Base-by-base conservation (phyloP, 2,888 invertebrate genomes). In the Drosophila hamatofila region DNA sequence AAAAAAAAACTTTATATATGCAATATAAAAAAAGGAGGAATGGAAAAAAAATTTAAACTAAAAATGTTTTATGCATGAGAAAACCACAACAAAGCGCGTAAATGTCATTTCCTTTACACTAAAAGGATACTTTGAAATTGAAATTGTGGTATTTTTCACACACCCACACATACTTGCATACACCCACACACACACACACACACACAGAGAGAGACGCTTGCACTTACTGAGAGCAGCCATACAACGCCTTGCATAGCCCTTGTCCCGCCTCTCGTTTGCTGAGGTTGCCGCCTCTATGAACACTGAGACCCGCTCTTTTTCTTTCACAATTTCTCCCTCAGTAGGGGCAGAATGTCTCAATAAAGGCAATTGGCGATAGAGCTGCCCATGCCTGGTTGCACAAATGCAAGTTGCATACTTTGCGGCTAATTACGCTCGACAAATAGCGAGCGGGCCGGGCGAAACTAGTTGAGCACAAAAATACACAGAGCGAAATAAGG, bases 101-200 rank as follows among this genome's bases (percentile, higher is more conserved):
- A 86, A 86, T 88, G 88, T 88, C 86, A 86, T 88, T 86, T 86
- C 86, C 88, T 83, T 86, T 87, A 72, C 77, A 83, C 88, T 88
- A 88, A 86, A 86, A 86, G 88, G 88, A 88, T 86, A 88, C 88
- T 88, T 86, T 88, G 86, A 88, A 83, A 86, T 86, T 88, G 83
- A 86, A 86, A 88, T 86, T 88, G 86, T 80, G 86, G 86, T 78
- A 75, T 80, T 81, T 79, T 77, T 63, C 69, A 68, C 72, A 72
- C 70, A 73, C 57, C 57, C 48, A 64, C 65, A 44, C 42, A 55
- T 49, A 55, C 56, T 55, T 27, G 30, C 21, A 56, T 49, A 48
- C 27, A 41, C 23, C 18, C 25, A 49, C 39, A 54, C 3, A 39
- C 41, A 56, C 18, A 18, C 8, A 55, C 41, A 63, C 39, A 25